These are phyloP conservation scores for Pteria penguin DNA, from an alignment of 2,888 invertebrate species.

Conservation along the genomic window DNA sequence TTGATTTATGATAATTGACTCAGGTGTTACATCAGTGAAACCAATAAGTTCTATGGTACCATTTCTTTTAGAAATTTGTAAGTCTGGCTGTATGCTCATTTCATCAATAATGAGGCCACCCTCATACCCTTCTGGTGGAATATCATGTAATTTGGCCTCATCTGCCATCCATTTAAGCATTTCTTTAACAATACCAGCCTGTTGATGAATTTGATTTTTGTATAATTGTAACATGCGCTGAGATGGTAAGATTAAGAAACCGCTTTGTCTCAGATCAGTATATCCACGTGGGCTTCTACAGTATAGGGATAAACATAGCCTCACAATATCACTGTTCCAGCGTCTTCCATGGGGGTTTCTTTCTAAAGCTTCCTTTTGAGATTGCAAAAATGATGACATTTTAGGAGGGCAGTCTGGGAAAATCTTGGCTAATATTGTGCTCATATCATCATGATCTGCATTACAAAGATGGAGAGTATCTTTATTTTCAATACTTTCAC, in stretches of 20 bases:
- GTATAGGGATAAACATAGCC: constrained; percentile 45
- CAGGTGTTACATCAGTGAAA: constrained; percentile 28
- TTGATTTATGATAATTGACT: constrained; percentile 27
- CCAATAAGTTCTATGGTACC: constrained; percentile 45
- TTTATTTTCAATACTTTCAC: neutral
- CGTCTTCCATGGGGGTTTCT: constrained; percentile 32
- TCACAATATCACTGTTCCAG: constrained; percentile 44
- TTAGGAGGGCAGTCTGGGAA: constrained; percentile 27
- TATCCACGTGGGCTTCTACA: constrained; percentile 45
- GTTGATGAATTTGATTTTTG: constrained; percentile 44
- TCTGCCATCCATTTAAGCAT: constrained; percentile 52
- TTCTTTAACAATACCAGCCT: constrained; percentile 47
- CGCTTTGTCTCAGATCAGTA: constrained; percentile 30
- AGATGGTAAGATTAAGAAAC: constrained; percentile 45
- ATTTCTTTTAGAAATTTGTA: constrained; percentile 42
- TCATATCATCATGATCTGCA: constrained; percentile 11
- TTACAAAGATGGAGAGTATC: neutral
- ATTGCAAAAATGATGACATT: constrained; percentile 25
- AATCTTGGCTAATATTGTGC: constrained; percentile 12
- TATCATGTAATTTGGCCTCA: constrained; percentile 39
- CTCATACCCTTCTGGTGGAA: constrained; percentile 46
- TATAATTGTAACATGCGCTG: constrained; percentile 27
- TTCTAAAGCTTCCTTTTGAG: constrained; percentile 24
- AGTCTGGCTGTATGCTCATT: constrained; percentile 53
- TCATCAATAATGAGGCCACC: constrained; percentile 50